These are phyloP conservation scores for Drosophila pallidifrons DNA, from an alignment of 1,140 invertebrate species.

Conservation along the genomic window DNA sequence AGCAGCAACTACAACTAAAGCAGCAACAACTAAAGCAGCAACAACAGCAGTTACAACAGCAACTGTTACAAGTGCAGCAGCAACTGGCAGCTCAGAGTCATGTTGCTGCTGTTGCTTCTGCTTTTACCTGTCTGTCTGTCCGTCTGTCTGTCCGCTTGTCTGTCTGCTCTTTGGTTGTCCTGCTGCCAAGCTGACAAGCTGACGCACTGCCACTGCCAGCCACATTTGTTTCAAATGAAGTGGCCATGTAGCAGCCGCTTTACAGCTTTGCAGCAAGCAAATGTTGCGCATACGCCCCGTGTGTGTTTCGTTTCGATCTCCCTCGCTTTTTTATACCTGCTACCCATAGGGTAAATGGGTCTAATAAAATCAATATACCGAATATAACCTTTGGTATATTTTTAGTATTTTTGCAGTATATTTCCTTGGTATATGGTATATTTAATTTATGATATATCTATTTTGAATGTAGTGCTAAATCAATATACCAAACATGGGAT, in stretches of 20 bases:
- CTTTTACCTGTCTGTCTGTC: conserved; percentile 4
- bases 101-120: background rate
- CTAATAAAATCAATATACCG: too few species aligned
- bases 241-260: background rate
- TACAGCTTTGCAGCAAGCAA: background rate
- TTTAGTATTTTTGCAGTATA: too few species aligned
- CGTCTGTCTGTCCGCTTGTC: conserved; percentile 17
- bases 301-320: background rate
- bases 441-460: too few species aligned
- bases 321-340: too few species aligned
- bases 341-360: too few species aligned
- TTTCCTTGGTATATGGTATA: too few species aligned
- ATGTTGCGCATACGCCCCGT: conserved; percentile 46
- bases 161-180: conserved; percentile 2
- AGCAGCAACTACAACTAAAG: background rate
- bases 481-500: too few species aligned
- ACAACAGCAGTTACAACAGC: background rate
- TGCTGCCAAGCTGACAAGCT: conserved; percentile 50
- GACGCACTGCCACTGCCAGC: conserved; percentile 30
- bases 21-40: background rate
- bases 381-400: too few species aligned
- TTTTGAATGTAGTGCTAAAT: too few species aligned
- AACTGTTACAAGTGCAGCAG: conserved; percentile 18
- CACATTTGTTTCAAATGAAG: conserved; percentile 56
- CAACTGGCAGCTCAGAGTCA: conserved; percentile 15